phyloP scores from a whole-genome alignment of 1,140 invertebrate species.

The Dendroctonus ponderosae region DNA sequence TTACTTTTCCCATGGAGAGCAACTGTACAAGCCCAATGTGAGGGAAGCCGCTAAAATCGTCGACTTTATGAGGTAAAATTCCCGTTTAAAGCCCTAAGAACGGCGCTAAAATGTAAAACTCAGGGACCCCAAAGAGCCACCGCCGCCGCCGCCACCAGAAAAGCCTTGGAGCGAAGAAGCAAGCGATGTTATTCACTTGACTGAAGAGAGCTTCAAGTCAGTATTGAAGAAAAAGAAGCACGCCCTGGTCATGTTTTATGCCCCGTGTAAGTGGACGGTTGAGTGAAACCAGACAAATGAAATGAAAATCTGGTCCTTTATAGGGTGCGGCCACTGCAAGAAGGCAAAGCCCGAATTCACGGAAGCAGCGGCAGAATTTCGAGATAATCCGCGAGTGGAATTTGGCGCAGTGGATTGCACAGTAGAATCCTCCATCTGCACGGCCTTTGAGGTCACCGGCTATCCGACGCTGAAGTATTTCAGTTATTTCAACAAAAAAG shows the following conservation, averaged over 20 bases:
- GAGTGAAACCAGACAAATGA: no score
- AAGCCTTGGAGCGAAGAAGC: slow-evolving; percentile 71
- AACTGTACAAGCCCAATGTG: slow-evolving; percentile 73
- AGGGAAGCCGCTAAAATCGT: slow-evolving; percentile 75
- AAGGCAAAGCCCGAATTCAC: slow-evolving; percentile 83
- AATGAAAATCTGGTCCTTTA: slow-evolving; percentile 35
- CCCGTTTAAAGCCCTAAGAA: neutral
- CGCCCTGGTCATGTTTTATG: slow-evolving; percentile 87
- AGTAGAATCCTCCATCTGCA: slow-evolving; percentile 62
- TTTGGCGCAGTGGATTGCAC: slow-evolving; percentile 87
- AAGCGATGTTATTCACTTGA: slow-evolving; percentile 73
- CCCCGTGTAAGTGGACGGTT: slow-evolving; percentile 70
- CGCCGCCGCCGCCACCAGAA: slow-evolving; percentile 78
- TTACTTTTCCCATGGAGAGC: slow-evolving; percentile 74
- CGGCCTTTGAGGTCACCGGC: slow-evolving; percentile 70
- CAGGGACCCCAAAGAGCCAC: slow-evolving; percentile 74
- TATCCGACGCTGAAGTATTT: slow-evolving; percentile 89
- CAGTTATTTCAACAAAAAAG: slow-evolving; percentile 74
- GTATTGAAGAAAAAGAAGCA: slow-evolving; percentile 73
- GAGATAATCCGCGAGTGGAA: slow-evolving; percentile 69
- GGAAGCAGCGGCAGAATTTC: slow-evolving; percentile 70
- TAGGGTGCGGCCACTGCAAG: slow-evolving; percentile 92
- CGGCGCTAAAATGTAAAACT: slow-evolving; percentile 31
- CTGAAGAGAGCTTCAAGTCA: slow-evolving; percentile 67
- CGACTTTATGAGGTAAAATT: slow-evolving; percentile 65